Evolutionary conservation across 2,888 invertebrate genomes (phyloP), one percentile per base, ranked within the genome.

Genomic region (Elaeidobius kamerunicus): DNA sequence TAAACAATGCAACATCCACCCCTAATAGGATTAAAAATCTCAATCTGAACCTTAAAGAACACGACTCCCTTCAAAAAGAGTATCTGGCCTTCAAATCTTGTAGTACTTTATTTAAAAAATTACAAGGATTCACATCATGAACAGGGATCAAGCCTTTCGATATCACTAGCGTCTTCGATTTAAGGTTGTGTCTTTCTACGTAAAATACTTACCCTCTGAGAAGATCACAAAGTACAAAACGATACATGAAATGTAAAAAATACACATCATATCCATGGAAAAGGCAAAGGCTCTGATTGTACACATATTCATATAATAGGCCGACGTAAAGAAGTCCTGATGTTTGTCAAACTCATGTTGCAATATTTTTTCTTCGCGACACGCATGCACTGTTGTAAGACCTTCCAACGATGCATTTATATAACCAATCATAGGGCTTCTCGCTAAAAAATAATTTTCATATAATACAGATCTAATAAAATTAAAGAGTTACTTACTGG

Each of bases 401-500:
- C 73, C 73, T 58, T 72, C 71, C 12, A 73, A 55, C 6, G 72
- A 67, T 2, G 72, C 67, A 49, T 70, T 72, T 12, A 73, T 49
- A 40, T 70, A 69, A 19, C 72, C 72, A 39, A 72, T 59, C 54
- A 72, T 63, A 14, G 73, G 72, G 56, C 71, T 71, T 56, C 70
- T 62, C 19, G 69, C 72, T 72, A 57, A 56, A 68, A 65, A 42
- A 35, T 3, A 5, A 18, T 18, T 6, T 28, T 27, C 14, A 19
- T 38, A 7, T 18, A 38, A 35, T 35, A 40, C 7, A 17, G 28
- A 35, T 4, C 5, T 11, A 20, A 12, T 3, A 6, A 27, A 41
- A 6, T 5, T 32, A 14, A 18, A 23, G 9, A 23, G 4, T 23
- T 19, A 48, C 58, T 76, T 71, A 83, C 85, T 82, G 50, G 83